Evolutionary conservation across 2,113 vertebrate species (phyloP), one percentile per base, ranked within the genome.

Genomic region (Marmota flaviventris): DNA sequence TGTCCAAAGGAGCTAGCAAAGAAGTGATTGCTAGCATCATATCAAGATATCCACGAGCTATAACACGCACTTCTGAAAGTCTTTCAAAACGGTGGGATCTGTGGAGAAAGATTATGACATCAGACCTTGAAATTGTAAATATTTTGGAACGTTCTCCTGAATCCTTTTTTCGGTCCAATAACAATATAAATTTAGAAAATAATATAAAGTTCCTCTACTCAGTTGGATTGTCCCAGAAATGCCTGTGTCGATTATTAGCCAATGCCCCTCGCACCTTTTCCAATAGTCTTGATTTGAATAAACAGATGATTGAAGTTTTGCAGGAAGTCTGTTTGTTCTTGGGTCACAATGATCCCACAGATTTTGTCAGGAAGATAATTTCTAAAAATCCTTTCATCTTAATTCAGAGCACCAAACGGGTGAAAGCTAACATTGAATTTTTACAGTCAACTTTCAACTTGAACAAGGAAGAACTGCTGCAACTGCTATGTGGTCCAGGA

Each of bases 321-420:
- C 95, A 98, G 81, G 97, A 98, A 2, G 69, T 98, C 56, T 99
- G 98, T 95, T 8, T 81, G 17, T 94, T 97, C 34, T 97, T 99
- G 0, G 98, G 97, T 69, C 98, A 98, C 20, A 89, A 92, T 18
- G 96, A 98, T 34, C 98, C 98, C 39, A 78, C 89, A 84, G 90
- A 96, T 48, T 99, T 99, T 97, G 92, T 98, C 22, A 98, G 97
- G 93, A 95, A 78, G 0, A 78, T 99, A 77, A 98, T 99, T 96
- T 98, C 97, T 34, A 99, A 95, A 98, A 99, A 99, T 89, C 85
- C 97, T 53, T 99, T 99, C 87, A 98, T 99, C 92, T 98, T 99
- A 39, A 98, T 98, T 84, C 98, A 98, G 90, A 99, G 98, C 98
- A 99, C 97, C 5, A 99, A 98, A 85, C 98, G 99, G 76, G 95